phyloP scores from a whole-genome alignment of 2,797 vertebrate genomes.

The Oreonectes daqikongensis region DNA sequence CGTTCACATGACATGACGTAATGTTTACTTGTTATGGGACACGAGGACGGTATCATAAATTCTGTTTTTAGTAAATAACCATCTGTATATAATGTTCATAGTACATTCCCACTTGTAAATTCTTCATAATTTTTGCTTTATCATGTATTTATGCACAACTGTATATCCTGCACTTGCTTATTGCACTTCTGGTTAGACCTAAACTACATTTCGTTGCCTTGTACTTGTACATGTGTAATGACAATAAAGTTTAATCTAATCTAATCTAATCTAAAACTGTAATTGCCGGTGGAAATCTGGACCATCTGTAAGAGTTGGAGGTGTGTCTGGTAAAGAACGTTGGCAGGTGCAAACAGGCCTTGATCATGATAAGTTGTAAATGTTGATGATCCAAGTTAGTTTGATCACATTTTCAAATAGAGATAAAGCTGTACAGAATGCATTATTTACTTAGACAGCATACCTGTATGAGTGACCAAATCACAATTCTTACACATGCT shows the following conservation, averaged over 20 bases:
- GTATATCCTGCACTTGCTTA: too few species aligned
- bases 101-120: too few species aligned
- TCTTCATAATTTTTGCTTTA: too few species aligned
- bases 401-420: background rate
- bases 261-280: too few species aligned
- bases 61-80: too few species aligned
- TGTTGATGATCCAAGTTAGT: background rate
- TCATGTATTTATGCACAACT: too few species aligned
- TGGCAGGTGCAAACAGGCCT: background rate
- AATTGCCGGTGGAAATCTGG: background rate
- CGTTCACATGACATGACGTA: background rate
- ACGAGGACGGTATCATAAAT: background rate
- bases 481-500: slow-evolving; percentile 55
- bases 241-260: too few species aligned
- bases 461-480: background rate
- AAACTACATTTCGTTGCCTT: too few species aligned
- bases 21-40: background rate
- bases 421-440: background rate
- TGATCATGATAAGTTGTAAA: background rate
- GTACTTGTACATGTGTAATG: too few species aligned
- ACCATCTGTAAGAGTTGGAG: background rate
- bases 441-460: background rate
- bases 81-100: too few species aligned
- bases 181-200: too few species aligned
- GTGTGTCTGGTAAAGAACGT: background rate